These are phyloP conservation scores for Lasiurus borealis DNA, from an alignment of 2,113 vertebrate species.

Conservation along the genomic window DNA sequence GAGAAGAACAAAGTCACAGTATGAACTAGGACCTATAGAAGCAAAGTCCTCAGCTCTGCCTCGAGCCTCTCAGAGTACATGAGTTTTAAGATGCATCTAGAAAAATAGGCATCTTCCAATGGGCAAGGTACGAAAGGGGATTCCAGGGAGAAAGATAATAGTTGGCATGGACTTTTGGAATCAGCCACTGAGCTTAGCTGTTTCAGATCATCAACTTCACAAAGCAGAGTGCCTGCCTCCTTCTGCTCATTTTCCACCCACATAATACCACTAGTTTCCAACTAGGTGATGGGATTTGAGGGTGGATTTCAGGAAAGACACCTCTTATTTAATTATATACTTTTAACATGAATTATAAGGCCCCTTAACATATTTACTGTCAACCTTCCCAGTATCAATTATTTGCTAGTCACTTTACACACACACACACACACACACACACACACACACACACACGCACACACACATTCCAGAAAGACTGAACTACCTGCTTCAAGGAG, in stretches of 20 bases:
- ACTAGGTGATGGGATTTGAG: neutral
- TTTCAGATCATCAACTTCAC: neutral
- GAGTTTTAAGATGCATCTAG: neutral
- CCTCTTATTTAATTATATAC: neutral
- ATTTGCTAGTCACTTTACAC: neutral
- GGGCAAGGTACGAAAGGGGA: neutral
- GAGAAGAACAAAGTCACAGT: neutral
- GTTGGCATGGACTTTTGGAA: neutral
- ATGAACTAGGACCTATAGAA: neutral
- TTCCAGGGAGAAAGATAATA: neutral
- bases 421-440: no score
- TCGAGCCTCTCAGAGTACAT: neutral
- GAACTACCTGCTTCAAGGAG: neutral
- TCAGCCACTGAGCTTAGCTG: neutral
- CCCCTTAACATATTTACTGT: neutral
- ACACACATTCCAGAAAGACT: neutral
- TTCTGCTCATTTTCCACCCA: neutral
- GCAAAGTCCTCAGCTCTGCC: neutral
- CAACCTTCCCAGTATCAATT: neutral
- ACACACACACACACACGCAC: neutral
- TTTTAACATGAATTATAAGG: neutral
- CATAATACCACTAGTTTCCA: neutral
- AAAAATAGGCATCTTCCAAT: neutral
- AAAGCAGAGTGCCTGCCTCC: neutral
- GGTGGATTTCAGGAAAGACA: neutral